Evolutionary conservation across 92 coral and sea anemone genomes (phyloP).

Genomic region (Galaxea fascicularis): DNA sequence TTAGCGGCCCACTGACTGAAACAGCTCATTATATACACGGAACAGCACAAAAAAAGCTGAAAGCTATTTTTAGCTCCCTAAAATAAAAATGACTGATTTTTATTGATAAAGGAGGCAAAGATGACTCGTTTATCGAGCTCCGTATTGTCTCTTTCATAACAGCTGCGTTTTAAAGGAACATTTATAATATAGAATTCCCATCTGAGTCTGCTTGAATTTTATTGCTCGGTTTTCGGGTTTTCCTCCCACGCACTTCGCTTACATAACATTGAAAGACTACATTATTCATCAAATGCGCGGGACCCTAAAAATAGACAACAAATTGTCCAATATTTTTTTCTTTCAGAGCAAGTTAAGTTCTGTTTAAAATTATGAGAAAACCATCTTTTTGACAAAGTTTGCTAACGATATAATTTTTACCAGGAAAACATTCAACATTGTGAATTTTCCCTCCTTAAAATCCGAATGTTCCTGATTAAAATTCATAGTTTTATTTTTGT

Average conservation of each 20-base stretch:
- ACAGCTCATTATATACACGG: constrained; percentile 28
- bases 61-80: constrained; percentile 43
- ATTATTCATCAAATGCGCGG: constrained; percentile 34
- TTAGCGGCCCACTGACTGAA: constrained; percentile 40
- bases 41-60: constrained; percentile 17
- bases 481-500: neutral
- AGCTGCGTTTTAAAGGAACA: constrained; percentile 39
- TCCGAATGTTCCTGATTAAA: neutral
- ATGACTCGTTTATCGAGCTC: constrained; percentile 15
- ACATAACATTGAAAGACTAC: constrained; percentile 25
- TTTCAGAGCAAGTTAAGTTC: neutral
- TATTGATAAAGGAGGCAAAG: constrained; percentile 26
- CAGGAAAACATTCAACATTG: neutral
- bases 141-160: constrained; percentile 22
- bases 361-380: neutral
- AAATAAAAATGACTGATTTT: constrained; percentile 33
- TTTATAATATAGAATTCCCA: constrained; percentile 41
- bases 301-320: constrained; percentile 21
- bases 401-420: neutral
- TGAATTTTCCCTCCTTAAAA: neutral
- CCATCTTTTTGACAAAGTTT: neutral
- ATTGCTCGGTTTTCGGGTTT: constrained; percentile 46
- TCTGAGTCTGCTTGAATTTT: constrained; percentile 29
- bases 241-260: constrained; percentile 49
- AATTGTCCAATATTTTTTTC: neutral